Evolutionary conservation across 1,140 invertebrate genomes (phyloP).

Genomic region (Ooceraea biroi): DNA sequence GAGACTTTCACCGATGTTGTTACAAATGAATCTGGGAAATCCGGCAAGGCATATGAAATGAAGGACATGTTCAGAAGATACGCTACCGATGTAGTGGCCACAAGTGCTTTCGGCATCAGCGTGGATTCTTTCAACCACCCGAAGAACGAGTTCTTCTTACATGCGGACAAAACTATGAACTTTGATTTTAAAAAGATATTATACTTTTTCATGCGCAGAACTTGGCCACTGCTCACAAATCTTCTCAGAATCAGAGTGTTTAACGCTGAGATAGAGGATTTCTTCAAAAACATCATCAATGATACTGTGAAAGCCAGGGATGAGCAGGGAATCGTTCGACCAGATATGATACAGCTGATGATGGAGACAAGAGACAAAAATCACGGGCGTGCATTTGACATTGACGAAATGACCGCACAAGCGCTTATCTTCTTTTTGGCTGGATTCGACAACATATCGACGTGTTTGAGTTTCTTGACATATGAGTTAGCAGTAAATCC

Average conservation of each 20-base stretch:
- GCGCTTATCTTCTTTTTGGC: constrained; percentile 53
- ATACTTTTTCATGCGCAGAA: constrained; percentile 1
- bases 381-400: not conserved
- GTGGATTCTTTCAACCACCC: constrained; percentile 53
- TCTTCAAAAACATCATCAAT: constrained; percentile 23
- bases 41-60: not conserved
- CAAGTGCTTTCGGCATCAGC: constrained; percentile 38
- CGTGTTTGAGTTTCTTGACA: not conserved
- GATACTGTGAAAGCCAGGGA: not conserved
- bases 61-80: constrained; percentile 36
- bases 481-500: constrained; percentile 21
- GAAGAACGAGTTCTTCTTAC: constrained; percentile 45
- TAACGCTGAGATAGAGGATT: not conserved
- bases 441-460: constrained; percentile 5
- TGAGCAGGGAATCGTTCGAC: too few species aligned
- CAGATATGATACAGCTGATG: constrained; percentile 63
- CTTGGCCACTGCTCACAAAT: not conserved
- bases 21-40: not conserved
- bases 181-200: not conserved
- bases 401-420: constrained; percentile 51
- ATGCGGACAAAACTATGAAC: not conserved
- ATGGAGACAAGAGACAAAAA: constrained; percentile 23
- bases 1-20: not conserved
- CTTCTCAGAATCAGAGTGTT: constrained; percentile 28
- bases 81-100: constrained; percentile 39